Conservation (phyloP, 2,797 vertebrate species). For the Characodon lateralis region DNA sequence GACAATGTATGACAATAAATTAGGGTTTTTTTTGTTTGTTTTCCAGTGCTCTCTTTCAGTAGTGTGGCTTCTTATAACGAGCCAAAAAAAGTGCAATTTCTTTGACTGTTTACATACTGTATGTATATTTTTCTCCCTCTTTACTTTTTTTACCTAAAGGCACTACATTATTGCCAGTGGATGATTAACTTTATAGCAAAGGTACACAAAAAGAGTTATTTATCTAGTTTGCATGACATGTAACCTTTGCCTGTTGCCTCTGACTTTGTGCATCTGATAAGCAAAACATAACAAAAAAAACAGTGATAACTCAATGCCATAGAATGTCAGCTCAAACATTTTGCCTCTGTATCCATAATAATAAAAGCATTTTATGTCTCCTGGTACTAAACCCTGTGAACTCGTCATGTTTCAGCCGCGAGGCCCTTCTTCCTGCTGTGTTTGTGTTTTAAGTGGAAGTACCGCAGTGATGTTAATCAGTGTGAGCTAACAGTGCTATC, state of each 20-base stretch:
- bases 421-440: conserved; percentile 12
- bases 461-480: conserved; percentile 54
- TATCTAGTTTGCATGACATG: conserved; percentile 84
- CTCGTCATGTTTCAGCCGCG: conserved; percentile 14
- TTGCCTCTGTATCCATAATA: conserved; percentile 78
- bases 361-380: conserved; percentile 81
- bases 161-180: conserved; percentile 93
- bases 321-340: conserved; percentile 78
- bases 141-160: conserved; percentile 82
- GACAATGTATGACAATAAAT: conserved; percentile 79
- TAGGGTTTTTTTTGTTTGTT: conserved; percentile 58
- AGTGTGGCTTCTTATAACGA: conserved; percentile 75
- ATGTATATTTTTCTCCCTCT: conserved; percentile 76
- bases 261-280: conserved; percentile 75
- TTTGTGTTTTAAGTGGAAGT: conserved; percentile 13
- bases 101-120: conserved; percentile 82
- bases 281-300: conserved; percentile 68
- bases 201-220: conserved; percentile 80
- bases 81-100: conserved; percentile 83
- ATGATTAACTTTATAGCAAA: conserved; percentile 84
- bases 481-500: conserved; percentile 72
- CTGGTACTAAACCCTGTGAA: conserved; percentile 48
- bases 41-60: conserved; percentile 72
- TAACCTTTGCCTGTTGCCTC: conserved; percentile 82
- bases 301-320: conserved; percentile 71